Conservation (phyloP, 2,113 vertebrate genomes). For the Zosterops lateralis region DNA sequence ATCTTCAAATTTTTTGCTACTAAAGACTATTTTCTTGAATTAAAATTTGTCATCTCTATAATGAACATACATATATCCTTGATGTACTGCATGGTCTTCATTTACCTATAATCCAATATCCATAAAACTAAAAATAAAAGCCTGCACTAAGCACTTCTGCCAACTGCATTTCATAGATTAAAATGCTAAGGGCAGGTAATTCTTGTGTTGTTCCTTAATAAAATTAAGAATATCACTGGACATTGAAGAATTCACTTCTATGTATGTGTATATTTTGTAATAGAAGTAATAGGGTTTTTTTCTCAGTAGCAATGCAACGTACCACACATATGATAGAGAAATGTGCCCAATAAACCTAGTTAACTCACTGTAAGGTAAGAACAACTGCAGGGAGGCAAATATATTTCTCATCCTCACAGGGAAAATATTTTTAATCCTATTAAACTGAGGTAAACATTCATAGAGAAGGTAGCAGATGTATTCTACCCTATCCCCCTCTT, state of each 20-base stretch:
- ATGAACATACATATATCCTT: neutral
- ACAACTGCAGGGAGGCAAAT: neutral
- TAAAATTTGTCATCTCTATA: neutral
- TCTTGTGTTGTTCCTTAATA: slow-evolving; percentile 1
- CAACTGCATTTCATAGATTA: slow-evolving; percentile 12
- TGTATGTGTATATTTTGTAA: neutral
- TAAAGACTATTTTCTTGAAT: neutral
- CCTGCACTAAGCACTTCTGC: slow-evolving; percentile 1
- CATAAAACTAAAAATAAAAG: slow-evolving; percentile 27
- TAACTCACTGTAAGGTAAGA: neutral
- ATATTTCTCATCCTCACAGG: neutral
- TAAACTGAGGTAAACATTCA: neutral
- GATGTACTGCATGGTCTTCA: neutral
- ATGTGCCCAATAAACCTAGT: neutral
- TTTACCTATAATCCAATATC: slow-evolving; percentile 6
- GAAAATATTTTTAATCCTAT: neutral
- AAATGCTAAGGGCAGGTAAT: neutral
- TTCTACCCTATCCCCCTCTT: neutral
- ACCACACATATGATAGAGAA: neutral
- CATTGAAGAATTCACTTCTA: neutral
- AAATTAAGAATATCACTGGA: neutral
- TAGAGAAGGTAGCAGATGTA: neutral
- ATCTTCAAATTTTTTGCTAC: neutral
- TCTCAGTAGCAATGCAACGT: neutral
- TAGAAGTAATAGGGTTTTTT: neutral